Evolutionary conservation across 2,888 invertebrate genomes (phyloP), one percentile per base, ranked within the genome.

Genomic region (Lasioglossum villosulum): DNA sequence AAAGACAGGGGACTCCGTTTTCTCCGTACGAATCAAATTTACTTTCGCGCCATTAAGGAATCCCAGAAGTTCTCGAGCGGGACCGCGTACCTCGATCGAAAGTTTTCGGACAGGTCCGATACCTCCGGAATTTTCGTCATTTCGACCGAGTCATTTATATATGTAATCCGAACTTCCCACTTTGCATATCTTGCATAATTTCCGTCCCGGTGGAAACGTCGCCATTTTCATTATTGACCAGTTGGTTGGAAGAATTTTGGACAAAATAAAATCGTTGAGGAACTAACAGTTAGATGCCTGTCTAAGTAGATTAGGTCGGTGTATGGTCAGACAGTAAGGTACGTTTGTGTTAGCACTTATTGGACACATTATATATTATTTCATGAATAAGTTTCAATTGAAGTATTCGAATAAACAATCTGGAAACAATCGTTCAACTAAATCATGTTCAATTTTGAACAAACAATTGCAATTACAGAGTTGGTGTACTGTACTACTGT

Each of bases 11-110:
- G 12, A 48, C 68, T 45, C 56, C 59, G 68, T 52, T 48, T 45
- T 52, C 27, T 66, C 68, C 68, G 30, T 30, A 68, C 79, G 34
- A 78, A 78, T 78, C 72, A 84, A 84, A 75, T 78, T 72, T 56
- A 34, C 84, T 78, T 72, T 78, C 84, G 72, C 84, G 30, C 78
- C 84, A 84, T 84, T 84, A 75, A 83, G 27, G 83, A 78, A 84
- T 75, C 52, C 71, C 75, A 70, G 42, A 78, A 83, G 66, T 84
- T 83, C 34, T n/a, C 14, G 52, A 68, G 19, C 84, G 78, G 34
- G 39, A 48, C 27, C 70, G 52, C 74, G 19, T 23, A 6, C 16
- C 52, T 14, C 71, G 52, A 71, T 78, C 48, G 72, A 83, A 37
- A 68, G 72, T 71, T 78, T 82, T n/a, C 27, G 30, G 30, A 19